Evolutionary conservation across 2,113 vertebrate species (phyloP), one percentile per base, ranked within the genome.

Genomic region (Piliocolobus tephrosceles): DNA sequence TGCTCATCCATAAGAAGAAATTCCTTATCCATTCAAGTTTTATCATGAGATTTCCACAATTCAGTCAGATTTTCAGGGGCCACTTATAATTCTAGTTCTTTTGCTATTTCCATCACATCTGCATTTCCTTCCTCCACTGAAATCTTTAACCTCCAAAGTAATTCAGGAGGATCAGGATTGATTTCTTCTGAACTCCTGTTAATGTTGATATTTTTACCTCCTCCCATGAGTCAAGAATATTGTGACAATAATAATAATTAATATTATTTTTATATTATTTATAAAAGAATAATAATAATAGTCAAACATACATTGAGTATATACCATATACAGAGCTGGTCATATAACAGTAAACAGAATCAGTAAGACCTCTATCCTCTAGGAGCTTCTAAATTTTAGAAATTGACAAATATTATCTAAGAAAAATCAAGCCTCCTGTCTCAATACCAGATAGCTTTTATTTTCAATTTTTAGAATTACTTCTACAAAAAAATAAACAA

Each of bases 401-500:
- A 87, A 92, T 23, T 40, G 23, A 70, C 30, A 96, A 84, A 75
- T 75, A 70, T 16, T 82, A 57, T 20, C 68, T 38, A 52, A 92
- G 81, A 88, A 79, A 61, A 92, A 75, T 94, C 11, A 86, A 91
- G 30, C 55, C 22, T 76, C n/a, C 38, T 88, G 14, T 76, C 50
- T 68, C 47, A 96, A 40, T n/a, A 40, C 35, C 58, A 91, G 14
- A 78, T 66, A 82, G 9, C 2, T 90, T 85, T 88, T 50, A 30
- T 90, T 95, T 94, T 79, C 27, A 20, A 45, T 66, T 57, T 94
- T 81, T 80, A 64, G 13, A 83, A 47, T 83, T 90, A 76, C 50
- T 85, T 90, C 43, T 55, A 89, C 25, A 88, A 90, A 90, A 25
- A 94, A 57, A 70, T 45, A 78, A 70, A 61, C 50, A 80, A 55